Evolutionary conservation across 2,888 invertebrate species (phyloP).

Genomic region (Orthonevra nobilis): DNA sequence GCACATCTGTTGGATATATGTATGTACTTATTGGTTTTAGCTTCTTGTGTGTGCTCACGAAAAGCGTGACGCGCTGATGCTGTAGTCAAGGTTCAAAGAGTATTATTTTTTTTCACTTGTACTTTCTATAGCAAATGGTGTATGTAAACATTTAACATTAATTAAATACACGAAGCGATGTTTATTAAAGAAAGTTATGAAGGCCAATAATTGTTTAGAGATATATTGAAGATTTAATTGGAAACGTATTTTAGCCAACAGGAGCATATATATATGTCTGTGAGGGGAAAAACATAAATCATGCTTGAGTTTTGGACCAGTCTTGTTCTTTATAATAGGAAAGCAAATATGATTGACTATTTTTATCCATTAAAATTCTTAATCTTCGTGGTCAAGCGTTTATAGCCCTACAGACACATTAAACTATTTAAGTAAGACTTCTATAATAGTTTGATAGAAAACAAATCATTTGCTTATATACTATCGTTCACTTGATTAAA

Average conservation of each 20-base stretch:
- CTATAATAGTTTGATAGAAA: too few relatives aligned
- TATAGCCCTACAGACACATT: too few relatives aligned
- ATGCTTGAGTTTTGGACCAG: too few relatives aligned
- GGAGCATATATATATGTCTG: too few relatives aligned
- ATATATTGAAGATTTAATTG: neutral
- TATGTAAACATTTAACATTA: slow-evolving; percentile 31
- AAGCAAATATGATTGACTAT: too few relatives aligned
- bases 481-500: too few relatives aligned
- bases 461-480: too few relatives aligned
- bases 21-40: slow-evolving; percentile 19
- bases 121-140: slow-evolving; percentile 46
- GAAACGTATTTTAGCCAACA: neutral
- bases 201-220: neutral
- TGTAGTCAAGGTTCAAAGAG: slow-evolving; percentile 35
- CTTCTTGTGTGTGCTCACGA: slow-evolving; percentile 58
- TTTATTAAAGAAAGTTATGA: slow-evolving; percentile 3
- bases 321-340: too few relatives aligned
- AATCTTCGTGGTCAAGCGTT: too few relatives aligned
- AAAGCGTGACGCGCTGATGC: slow-evolving; percentile 31
- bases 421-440: too few relatives aligned
- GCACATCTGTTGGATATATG: slow-evolving; percentile 23
- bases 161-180: slow-evolving; percentile 8
- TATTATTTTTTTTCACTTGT: slow-evolving; percentile 53
- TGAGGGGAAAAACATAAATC: too few relatives aligned
- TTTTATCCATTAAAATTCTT: too few relatives aligned